Evolutionary conservation across 2,888 invertebrate species (phyloP), one percentile per base, ranked within the genome.

Genomic region (Volucella inflata): DNA sequence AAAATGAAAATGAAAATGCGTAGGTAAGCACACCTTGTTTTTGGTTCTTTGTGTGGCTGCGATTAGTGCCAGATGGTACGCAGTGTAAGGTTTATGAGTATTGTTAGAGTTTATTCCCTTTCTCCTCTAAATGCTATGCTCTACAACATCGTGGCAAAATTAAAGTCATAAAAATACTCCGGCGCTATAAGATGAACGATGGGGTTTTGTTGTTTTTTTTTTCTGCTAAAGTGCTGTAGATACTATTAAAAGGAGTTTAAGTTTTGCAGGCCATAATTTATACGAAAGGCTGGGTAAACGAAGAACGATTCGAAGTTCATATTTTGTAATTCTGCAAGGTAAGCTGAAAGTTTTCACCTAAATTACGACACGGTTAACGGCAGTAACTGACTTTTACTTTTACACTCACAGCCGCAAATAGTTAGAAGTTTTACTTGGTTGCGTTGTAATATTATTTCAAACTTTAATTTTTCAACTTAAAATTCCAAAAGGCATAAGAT

Each of bases 61-160:
- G 85, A 85, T 85, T 85, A 85, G 85, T 81, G 81, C 65, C 85
- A 85, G 85, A 85, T 85, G 85, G 81, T 85, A 85, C 76, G 68
- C 71, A 81, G 64, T 62, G 77, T 67, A 59, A 71, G 68, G 67
- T 77, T 68, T 75, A 30, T 6, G 30, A 30, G 30, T 30, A 72
- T 79, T 79, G 79, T 71, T 68, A 48, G 50, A 72, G 71, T 50
- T 74, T 48, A 53, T 59, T 59, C 11, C 53, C 17, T 36, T 38
- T 14, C 38, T 42, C 62, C 16, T 64, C 8, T 46, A 62, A 16
- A 40, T 57, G 60, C 67, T 68, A 68, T 50, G 68, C 77, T 85
- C 72, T 68, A 30, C 30, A 76, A 80, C 76, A 76, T 85, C 72
- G 80, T 77, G 75, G 85, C 76, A 42, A 85, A 85, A 85, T 85